Percentiles rank a stretch among this genome's conserved stretches.
These are phyloP conservation scores for Stictocephala bisonia DNA, from an alignment of 2,888 invertebrate genomes.

Conservation along the genomic window DNA sequence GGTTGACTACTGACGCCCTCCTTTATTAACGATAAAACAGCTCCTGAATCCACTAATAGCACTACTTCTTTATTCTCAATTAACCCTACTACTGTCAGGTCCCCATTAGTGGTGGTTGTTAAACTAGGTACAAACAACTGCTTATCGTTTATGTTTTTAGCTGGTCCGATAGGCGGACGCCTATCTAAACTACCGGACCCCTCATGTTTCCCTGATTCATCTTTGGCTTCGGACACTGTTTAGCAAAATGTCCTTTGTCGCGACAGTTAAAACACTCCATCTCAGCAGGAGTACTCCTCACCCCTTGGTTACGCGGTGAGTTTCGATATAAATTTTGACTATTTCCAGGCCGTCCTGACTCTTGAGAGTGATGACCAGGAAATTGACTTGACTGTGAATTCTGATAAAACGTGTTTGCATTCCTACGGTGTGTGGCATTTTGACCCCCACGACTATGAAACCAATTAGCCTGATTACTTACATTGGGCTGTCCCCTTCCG, in stretches of 20 bases:
- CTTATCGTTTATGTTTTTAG: background rate
- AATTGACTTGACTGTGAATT: no score
- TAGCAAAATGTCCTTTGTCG: background rate
- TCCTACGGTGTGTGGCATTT: background rate
- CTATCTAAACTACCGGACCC: background rate
- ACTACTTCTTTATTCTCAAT: conserved; percentile 2
- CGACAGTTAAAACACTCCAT: background rate
- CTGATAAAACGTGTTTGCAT: no score
- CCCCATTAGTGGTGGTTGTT: background rate
- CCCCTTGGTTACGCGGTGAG: background rate
- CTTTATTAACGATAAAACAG: background rate
- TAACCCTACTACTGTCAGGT: conserved; percentile 10
- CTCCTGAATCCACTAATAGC: background rate
- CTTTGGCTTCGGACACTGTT: background rate
- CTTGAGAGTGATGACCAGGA: background rate
- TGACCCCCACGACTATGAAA: no score
- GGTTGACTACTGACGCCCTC: conserved; percentile 9
- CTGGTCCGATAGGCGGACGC: conserved; percentile 6
- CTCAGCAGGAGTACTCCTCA: background rate
- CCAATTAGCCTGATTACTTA: no score
- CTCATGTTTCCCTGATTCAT: background rate
- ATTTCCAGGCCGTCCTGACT: background rate
- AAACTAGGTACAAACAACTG: background rate
- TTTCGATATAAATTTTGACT: no score
- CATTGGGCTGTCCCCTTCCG: no score